A percentile compares a stretch with the other conserved stretches of the same genome.
phyloP scores from a whole-genome alignment of 2,888 invertebrate species.

The Cyaniris semiargus region DNA sequence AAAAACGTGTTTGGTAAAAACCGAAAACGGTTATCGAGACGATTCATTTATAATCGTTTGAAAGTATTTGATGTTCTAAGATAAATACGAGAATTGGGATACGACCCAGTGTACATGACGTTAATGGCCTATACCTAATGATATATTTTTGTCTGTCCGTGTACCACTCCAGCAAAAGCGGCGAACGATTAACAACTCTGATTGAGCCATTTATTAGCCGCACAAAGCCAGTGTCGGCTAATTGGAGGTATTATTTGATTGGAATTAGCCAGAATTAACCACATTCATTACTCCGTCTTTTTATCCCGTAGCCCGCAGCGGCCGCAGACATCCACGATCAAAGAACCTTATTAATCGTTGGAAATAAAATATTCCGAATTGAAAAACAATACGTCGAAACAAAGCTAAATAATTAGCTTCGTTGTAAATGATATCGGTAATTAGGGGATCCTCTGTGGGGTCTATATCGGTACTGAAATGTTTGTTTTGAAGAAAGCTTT shows the following conservation, averaged over 20 bases:
- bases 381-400: constrained; percentile 33
- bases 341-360: constrained; percentile 66
- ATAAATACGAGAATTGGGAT: background rate
- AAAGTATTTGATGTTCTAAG: background rate
- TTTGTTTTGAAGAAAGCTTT: constrained; percentile 10
- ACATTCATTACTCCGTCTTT: constrained; percentile 73
- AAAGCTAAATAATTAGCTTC: constrained; percentile 13
- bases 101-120: background rate
- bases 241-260: constrained; percentile 78
- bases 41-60: background rate
- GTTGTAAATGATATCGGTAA: constrained; percentile 12
- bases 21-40: background rate
- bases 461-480: background rate
- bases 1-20: too few relatives aligned
- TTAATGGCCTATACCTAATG: background rate
- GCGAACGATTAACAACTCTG: constrained; percentile 70
- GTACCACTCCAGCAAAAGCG: constrained; percentile 47
- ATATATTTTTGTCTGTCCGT: constrained; percentile 41
- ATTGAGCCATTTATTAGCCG: constrained; percentile 76
- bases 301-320: constrained; percentile 63
- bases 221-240: constrained; percentile 72
- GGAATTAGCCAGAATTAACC: constrained; percentile 75
- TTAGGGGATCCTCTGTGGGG: background rate
- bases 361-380: constrained; percentile 49
- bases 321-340: constrained; percentile 58